Conservation (phyloP, 2,888 invertebrate genomes). For the Drosophila helvetica region DNA sequence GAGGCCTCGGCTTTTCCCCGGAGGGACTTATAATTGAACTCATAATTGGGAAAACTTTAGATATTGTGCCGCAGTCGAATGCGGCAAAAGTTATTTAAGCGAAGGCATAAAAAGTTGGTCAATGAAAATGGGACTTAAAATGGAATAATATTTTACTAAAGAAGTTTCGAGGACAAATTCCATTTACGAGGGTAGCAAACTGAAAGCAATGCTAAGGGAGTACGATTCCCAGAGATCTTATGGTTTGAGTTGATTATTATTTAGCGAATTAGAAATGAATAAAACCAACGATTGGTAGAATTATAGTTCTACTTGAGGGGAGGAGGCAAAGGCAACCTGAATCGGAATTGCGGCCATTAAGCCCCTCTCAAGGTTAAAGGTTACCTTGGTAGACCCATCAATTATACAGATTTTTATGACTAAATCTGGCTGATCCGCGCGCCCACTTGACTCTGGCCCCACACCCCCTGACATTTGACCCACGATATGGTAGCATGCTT, state of each 20-base stretch:
- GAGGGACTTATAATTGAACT: conserved; percentile 64
- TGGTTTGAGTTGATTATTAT: not conserved
- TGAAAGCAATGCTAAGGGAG: not conserved
- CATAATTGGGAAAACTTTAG: conserved; percentile 64
- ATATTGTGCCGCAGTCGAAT: conserved; percentile 11
- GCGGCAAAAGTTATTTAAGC: conserved; percentile 42
- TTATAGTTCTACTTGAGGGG: not conserved
- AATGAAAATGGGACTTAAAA: conserved; percentile 38
- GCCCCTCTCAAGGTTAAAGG: conserved; percentile 16
- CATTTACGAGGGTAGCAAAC: too few relatives aligned
- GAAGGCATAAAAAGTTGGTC: conserved; percentile 38
- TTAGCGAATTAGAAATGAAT: not conserved
- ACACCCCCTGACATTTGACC: conserved; percentile 28
- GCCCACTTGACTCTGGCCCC: conserved; percentile 6
- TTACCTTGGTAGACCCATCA: conserved; percentile 14
- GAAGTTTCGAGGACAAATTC: not conserved
- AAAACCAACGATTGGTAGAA: not conserved
- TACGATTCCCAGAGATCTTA: not conserved
- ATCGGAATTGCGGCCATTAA: not conserved
- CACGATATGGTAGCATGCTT: conserved; percentile 33
- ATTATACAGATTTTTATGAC: conserved; percentile 40
- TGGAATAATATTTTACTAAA: conserved; percentile 40
- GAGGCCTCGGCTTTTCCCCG: not conserved
- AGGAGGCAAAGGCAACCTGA: not conserved
- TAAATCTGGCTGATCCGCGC: conserved; percentile 26